phyloP scores from a whole-genome alignment of 2,113 vertebrate genomes.

The Oncorhynchus mykiss region DNA sequence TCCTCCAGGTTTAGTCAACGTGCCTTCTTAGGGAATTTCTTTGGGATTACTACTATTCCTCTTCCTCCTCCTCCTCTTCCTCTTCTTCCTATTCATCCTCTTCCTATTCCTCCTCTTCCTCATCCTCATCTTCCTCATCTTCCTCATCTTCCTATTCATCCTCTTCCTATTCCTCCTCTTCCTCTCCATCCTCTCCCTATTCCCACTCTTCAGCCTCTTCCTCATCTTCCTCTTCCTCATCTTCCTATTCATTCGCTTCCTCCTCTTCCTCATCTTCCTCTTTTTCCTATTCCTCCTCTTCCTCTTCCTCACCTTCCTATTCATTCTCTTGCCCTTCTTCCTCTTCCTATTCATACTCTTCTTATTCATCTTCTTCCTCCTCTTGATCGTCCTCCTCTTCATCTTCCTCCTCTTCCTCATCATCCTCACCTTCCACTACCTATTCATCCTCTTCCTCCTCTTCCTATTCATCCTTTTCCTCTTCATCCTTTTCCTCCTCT shows the following conservation, averaged over 20 bases:
- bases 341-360: background rate
- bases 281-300: no score
- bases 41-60: slow-evolving; percentile 18
- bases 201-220: no score
- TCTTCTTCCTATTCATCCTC: background rate
- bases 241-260: background rate
- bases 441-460: background rate
- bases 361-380: no score
- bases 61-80: background rate
- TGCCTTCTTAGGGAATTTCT: slow-evolving; percentile 29
- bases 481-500: background rate
- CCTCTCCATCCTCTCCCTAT: no score
- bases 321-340: no score
- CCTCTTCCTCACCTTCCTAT: background rate
- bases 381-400: background rate
- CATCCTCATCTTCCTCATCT: no score
- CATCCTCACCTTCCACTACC: background rate
- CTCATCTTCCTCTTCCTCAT: accelerated
- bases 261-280: background rate
- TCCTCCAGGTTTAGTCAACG: background rate
- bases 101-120: background rate
- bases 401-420: background rate
- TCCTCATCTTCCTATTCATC: no score
- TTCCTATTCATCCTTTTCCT: no score
- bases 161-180: no score